Percentiles rank a stretch among this genome's conserved stretches.
Evolutionary conservation across 92 coral and sea anemone genomes (phyloP).

Genomic region (Pocillopora grandis): DNA sequence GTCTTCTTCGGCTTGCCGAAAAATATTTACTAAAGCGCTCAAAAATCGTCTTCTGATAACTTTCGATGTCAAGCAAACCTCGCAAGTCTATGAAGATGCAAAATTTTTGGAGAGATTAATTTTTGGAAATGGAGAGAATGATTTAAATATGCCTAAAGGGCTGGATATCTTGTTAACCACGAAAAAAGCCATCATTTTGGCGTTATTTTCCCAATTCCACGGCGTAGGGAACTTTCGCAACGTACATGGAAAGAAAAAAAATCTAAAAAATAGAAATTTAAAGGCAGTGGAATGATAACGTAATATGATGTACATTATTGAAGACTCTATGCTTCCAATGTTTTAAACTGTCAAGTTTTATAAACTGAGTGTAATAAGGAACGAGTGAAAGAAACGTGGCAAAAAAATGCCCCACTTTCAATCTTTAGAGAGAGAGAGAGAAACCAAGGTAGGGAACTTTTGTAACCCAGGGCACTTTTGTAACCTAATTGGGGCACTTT

Average conservation of each 20-base stretch:
- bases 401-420: slow-evolving; percentile 32
- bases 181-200: not conserved
- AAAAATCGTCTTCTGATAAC: not conserved
- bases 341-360: not conserved
- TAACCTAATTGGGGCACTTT: too few relatives aligned
- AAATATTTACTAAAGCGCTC: not conserved
- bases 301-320: not conserved
- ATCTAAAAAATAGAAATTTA: not conserved
- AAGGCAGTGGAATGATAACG: not conserved
- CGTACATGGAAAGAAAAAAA: not conserved
- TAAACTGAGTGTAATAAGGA: not conserved
- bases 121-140: slow-evolving; percentile 17
- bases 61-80: not conserved
- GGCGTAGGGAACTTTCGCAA: slow-evolving; percentile 14
- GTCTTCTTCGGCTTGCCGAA: not conserved
- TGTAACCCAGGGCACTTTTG: too few relatives aligned
- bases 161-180: slow-evolving; percentile 13
- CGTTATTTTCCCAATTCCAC: not conserved
- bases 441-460: too few relatives aligned
- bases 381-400: not conserved
- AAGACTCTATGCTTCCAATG: not conserved
- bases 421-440: not conserved
- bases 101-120: slow-evolving; percentile 4
- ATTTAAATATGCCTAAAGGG: not conserved
- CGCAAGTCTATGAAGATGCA: slow-evolving; percentile 24